Percentiles rank a stretch among this genome's conserved stretches.
Evolutionary conservation across 1,140 invertebrate species (phyloP).

Genomic region (Hydropsyche tenuis): DNA sequence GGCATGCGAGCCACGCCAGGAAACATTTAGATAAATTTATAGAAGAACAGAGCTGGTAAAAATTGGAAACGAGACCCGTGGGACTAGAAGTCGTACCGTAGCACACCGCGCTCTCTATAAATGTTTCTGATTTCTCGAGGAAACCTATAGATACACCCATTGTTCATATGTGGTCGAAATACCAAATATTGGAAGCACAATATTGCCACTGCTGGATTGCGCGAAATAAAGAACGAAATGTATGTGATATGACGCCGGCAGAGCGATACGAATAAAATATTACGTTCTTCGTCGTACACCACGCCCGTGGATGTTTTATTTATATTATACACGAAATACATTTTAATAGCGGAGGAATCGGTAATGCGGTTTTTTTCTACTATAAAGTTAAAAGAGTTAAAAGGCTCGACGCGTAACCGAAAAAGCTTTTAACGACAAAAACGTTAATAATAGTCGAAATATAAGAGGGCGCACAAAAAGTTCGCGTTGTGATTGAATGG

Average conservation of each 20-base stretch:
- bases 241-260: neutral
- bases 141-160: neutral
- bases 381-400: constrained; percentile 5
- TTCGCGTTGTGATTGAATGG: constrained; percentile 1
- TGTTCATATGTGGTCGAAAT: constrained; percentile 11
- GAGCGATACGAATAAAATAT: constrained; percentile 4
- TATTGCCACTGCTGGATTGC: neutral
- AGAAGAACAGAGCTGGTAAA: neutral
- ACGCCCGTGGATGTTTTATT: neutral
- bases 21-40: constrained; percentile 29
- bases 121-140: constrained; percentile 8
- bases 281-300: neutral
- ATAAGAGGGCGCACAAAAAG: neutral
- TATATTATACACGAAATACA: neutral
- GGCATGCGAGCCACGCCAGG: neutral
- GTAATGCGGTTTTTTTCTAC: neutral
- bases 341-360: too few relatives aligned
- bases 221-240: constrained; percentile 5
- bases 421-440: constrained; percentile 18
- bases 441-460: constrained; percentile 24
- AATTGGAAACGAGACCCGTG: constrained; percentile 16
- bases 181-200: constrained; percentile 21
- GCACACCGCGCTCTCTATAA: neutral
- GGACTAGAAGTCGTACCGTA: constrained; percentile 2
- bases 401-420: neutral